Evolutionary conservation across 1,140 invertebrate species (phyloP).

Genomic region (Cherax quadricarinatus): DNA sequence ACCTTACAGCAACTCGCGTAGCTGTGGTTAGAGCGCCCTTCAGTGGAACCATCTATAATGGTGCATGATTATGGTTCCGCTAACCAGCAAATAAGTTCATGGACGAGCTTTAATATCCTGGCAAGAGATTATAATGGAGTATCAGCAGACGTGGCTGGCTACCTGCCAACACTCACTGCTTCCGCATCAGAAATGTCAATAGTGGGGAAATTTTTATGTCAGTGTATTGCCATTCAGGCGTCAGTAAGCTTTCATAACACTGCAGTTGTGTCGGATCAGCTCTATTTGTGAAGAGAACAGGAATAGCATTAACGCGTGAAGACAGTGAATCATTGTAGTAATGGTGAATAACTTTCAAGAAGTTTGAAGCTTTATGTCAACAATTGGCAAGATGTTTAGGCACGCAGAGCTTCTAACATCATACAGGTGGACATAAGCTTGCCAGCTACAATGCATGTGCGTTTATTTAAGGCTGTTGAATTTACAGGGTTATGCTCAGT

Average conservation of each 20-base stretch:
- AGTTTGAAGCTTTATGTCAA: background rate
- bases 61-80: no score
- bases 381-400: background rate
- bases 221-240: background rate
- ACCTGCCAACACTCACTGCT: conserved; percentile 4
- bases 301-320: background rate
- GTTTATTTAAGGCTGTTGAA: no score
- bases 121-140: background rate
- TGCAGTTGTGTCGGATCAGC: background rate
- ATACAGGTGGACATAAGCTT: no score
- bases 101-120: conserved; percentile 15
- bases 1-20: no score
- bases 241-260: background rate
- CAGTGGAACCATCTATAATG: no score
- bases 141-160: background rate
- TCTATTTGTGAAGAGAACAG: background rate
- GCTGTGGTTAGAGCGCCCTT: no score
- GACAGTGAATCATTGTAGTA: background rate
- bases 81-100: conserved; percentile 7
- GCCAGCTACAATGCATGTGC: no score
- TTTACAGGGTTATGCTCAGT: no score
- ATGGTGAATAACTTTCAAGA: background rate
- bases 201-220: background rate
- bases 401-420: background rate
- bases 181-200: background rate